Conservation (phyloP, 2,888 invertebrate genomes). For the Theretra japonica region DNA sequence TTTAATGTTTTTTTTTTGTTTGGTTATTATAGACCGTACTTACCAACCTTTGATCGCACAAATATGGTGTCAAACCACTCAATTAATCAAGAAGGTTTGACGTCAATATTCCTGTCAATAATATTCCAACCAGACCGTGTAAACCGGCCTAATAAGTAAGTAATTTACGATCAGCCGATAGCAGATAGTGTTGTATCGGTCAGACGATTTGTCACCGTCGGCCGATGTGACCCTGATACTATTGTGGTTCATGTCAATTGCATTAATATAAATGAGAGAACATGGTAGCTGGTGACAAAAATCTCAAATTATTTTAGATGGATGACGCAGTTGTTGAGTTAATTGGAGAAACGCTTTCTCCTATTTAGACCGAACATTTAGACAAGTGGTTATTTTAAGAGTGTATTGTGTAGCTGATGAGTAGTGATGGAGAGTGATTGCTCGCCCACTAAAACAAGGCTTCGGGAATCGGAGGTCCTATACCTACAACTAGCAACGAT, state of each 20-base stretch:
- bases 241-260: conserved; percentile 19
- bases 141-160: not conserved
- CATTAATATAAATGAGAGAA: conserved; percentile 25
- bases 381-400: too few species aligned
- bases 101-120: not conserved
- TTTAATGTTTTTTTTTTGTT: too few species aligned
- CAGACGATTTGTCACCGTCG: conserved; percentile 30
- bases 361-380: not conserved
- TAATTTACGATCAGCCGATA: conserved; percentile 30
- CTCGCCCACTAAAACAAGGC: too few species aligned
- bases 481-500: too few species aligned
- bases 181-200: conserved; percentile 30
- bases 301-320: not conserved
- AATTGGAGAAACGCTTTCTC: not conserved
- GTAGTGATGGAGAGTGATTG: too few species aligned
- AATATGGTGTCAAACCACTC: too few species aligned
- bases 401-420: too few species aligned
- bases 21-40: too few species aligned
- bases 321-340: not conserved
- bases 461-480: too few species aligned
- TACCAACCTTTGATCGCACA: too few species aligned
- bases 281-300: conserved; percentile 5
- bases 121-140: conserved; percentile 4
- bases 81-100: too few species aligned
- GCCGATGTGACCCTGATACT: conserved; percentile 24